A percentile compares a stretch with the other conserved stretches of the same genome.
Evolutionary conservation across 2,888 invertebrate genomes (phyloP).

Genomic region (Apotomis turbidana): DNA sequence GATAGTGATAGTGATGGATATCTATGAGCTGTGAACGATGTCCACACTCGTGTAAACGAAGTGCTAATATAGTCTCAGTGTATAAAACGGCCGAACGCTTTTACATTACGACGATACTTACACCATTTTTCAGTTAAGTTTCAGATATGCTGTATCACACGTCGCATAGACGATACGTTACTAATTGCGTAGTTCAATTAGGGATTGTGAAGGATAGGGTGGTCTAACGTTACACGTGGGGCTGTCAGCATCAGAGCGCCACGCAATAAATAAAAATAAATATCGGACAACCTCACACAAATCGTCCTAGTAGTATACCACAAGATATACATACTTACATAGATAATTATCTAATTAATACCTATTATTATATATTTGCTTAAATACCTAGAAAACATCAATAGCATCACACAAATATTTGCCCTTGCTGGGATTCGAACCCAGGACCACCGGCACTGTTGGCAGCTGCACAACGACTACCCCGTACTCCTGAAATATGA

Average conservation of each 20-base stretch:
- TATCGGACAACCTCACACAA: no score
- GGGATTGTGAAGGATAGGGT: constrained; percentile 30
- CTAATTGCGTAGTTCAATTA: constrained; percentile 33
- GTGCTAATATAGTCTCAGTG: constrained; percentile 16
- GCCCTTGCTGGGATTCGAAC: no score
- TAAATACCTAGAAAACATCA: no score
- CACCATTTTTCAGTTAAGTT: not conserved
- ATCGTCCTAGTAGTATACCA: no score
- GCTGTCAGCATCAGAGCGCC: not conserved
- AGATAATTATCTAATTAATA: no score
- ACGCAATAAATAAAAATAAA: no score
- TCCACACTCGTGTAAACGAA: constrained; percentile 4
- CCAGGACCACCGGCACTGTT: no score
- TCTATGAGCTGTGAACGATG: constrained; percentile 15
- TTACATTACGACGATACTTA: not conserved
- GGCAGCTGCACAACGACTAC: no score
- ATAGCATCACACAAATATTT: no score
- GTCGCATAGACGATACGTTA: not conserved
- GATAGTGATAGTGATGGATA: not conserved
- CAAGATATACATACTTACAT: no score
- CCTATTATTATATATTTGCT: no score
- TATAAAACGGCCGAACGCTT: not conserved
- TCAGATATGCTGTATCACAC: not conserved
- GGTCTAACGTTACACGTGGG: constrained; percentile 13
- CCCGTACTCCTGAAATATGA: no score